These are phyloP conservation scores for Caprella mutica DNA, from an alignment of 2,888 invertebrate genomes.

Conservation along the genomic window DNA sequence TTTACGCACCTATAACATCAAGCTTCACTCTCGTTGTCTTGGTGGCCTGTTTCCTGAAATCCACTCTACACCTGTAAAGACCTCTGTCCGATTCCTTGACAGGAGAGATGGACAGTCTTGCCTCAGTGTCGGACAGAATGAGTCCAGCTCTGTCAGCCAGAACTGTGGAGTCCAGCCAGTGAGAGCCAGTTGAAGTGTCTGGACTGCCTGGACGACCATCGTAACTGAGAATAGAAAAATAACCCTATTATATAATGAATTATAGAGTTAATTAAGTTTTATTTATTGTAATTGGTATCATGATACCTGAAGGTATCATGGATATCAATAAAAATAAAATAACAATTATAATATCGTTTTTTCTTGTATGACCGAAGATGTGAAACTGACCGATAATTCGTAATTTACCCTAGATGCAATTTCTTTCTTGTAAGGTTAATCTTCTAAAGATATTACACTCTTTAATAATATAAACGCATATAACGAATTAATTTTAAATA, in stretches of 20 bases:
- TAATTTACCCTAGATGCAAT: too few relatives aligned
- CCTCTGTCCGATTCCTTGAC: slow-evolving; percentile 18
- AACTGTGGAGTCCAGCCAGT: slow-evolving; percentile 26
- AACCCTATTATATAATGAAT: not conserved
- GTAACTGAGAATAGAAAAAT: slow-evolving; percentile 10
- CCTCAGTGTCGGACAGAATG: slow-evolving; percentile 12
- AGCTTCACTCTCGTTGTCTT: slow-evolving; percentile 20
- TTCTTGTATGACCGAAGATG: too few relatives aligned
- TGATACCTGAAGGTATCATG: too few relatives aligned
- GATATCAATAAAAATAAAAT: too few relatives aligned
- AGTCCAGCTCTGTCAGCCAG: slow-evolving; percentile 17
- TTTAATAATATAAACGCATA: too few relatives aligned
- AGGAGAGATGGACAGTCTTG: slow-evolving; percentile 10
- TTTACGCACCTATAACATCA: slow-evolving; percentile 18
- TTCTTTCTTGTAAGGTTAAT: too few relatives aligned
- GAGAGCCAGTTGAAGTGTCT: not conserved
- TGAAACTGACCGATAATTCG: too few relatives aligned
- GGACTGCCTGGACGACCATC: slow-evolving; percentile 18
- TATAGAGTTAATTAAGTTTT: too few relatives aligned
- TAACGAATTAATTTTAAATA: too few relatives aligned
- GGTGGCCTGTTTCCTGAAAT: slow-evolving; percentile 21
- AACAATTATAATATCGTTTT: too few relatives aligned
- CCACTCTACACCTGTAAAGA: slow-evolving; percentile 22
- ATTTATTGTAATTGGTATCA: too few relatives aligned
- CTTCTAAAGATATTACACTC: too few relatives aligned